phyloP scores from a whole-genome alignment of 2,797 vertebrate genomes.

The Malacoraja senta region DNA sequence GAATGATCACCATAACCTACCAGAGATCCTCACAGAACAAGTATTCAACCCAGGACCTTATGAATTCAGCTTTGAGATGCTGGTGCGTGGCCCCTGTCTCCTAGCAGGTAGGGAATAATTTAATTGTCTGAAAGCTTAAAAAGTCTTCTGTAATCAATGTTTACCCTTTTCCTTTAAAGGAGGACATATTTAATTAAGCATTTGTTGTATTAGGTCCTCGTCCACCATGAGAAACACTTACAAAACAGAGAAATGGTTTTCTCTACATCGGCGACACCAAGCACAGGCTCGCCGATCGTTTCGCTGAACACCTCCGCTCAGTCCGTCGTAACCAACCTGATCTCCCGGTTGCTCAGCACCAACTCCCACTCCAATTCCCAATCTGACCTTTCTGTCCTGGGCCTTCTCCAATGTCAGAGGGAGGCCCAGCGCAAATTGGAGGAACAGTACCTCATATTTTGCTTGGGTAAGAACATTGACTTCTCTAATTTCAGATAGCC shows the following conservation, averaged over 20 bases:
- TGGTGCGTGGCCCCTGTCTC: conserved; percentile 89
- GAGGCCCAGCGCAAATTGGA: too few species aligned
- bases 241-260: neutral
- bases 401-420: too few species aligned
- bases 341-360: too few species aligned
- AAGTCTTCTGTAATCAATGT: neutral
- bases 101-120: conserved; percentile 69
- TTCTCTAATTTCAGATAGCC: too few species aligned
- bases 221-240: neutral
- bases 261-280: too few species aligned
- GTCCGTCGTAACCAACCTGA: too few species aligned
- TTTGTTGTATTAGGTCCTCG: neutral
- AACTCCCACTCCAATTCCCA: too few species aligned
- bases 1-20: conserved; percentile 58
- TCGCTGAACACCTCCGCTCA: too few species aligned
- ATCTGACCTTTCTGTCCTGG: too few species aligned
- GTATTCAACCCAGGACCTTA: conserved; percentile 79
- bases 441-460: too few species aligned
- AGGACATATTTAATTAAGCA: neutral
- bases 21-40: conserved; percentile 68
- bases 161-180: neutral
- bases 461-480: too few species aligned
- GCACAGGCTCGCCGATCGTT: too few species aligned
- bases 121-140: neutral
- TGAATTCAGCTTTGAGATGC: conserved; percentile 83